These are phyloP conservation scores for Lutraria lutraria DNA, from an alignment of 2,888 invertebrate species.

Conservation along the genomic window DNA sequence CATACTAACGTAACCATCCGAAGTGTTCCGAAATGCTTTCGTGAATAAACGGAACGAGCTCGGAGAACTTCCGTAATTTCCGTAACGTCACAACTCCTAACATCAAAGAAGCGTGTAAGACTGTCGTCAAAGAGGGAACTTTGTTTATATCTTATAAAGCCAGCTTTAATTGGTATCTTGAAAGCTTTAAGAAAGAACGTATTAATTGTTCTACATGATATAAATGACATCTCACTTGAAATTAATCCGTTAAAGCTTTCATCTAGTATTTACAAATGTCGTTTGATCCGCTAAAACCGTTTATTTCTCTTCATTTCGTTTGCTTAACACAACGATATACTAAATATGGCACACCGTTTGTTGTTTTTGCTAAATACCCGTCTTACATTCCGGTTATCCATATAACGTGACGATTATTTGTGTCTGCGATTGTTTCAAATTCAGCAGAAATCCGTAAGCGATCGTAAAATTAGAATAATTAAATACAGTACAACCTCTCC, in stretches of 20 bases:
- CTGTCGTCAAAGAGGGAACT: neutral
- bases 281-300: constrained; percentile 35
- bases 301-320: constrained; percentile 14
- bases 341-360: constrained; percentile 26
- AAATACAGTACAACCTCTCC: too few relatives aligned
- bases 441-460: too few relatives aligned
- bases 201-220: constrained; percentile 43
- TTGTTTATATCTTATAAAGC: constrained; percentile 19
- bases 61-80: neutral
- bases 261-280: constrained; percentile 51
- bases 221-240: constrained; percentile 36
- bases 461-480: too few relatives aligned
- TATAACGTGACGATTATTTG: neutral
- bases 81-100: constrained; percentile 3
- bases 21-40: neutral
- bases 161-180: constrained; percentile 2
- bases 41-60: neutral
- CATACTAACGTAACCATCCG: neutral
- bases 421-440: too few relatives aligned
- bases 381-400: neutral
- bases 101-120: constrained; percentile 27
- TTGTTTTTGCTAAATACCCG: neutral
- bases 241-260: constrained; percentile 52
- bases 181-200: constrained; percentile 20
- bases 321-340: neutral